Evolutionary conservation across 2,113 vertebrate genomes (phyloP), one percentile per base, ranked within the genome.

Genomic region (Emydura subglobosa): DNA sequence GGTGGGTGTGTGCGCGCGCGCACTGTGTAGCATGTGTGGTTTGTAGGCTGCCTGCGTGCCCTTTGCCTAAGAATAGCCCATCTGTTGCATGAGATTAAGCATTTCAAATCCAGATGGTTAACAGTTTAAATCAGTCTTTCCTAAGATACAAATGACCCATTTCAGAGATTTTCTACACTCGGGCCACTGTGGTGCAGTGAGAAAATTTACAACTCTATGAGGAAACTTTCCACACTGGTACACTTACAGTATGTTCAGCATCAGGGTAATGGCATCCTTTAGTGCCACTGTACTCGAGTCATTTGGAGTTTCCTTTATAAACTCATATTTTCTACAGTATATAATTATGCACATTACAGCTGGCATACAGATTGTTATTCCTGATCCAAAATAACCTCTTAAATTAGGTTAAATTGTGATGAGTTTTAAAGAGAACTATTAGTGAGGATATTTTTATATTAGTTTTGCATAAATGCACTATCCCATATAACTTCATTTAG

Each of bases 121-220:
- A 89, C 86, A 57, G 91, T 88, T 92, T 90, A 87, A 85, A 68
- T 76, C 57, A 27, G 39, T 83, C 94, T 94, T 95, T 86, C 79
- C 89, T 44, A 81, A 96, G 83, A 91, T 72, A 76, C 89, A 82
- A 83, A 82, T 88, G 79, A 95, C 86, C 95, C 95, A 93, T 96
- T 96, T 95, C n/a, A 79, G 92, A 86, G 93, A 92, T 54, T 91
- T 92, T 90, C 54, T 78, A 31, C 81, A 9, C 74, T 9, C 31
- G 2, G 68, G 81, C 7, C 13, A 54, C 57, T n/a, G 10, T 17
- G 44, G n/a, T 39, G 1, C 2, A 14, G 91, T 22, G 95, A 82
- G 89, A 82, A 74, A 82, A 89, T 79, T 17, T 31, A 54, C 12
- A 3, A 5, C 11, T 2, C 1, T 47, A 72, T 29, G 55, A 34